phyloP scores from a whole-genome alignment of 2,113 vertebrate genomes.

The Eira barbara region DNA sequence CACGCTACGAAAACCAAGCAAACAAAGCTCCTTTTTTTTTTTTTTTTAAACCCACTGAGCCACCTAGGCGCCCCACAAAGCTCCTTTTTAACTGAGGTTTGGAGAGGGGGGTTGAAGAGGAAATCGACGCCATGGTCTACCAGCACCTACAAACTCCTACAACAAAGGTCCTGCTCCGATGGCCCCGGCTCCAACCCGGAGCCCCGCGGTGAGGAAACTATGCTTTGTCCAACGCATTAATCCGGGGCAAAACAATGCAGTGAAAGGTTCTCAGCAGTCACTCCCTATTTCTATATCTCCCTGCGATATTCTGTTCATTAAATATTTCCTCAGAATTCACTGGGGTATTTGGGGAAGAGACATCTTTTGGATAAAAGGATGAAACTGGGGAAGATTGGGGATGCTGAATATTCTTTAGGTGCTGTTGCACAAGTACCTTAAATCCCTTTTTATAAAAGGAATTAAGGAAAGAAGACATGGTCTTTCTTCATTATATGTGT shows the following conservation, averaged over 20 bases:
- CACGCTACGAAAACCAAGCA: slow-evolving; percentile 48
- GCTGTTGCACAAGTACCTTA: not conserved
- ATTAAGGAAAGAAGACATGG: not conserved
- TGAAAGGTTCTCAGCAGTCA: not conserved
- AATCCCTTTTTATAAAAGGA: not conserved
- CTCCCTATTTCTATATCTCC: not conserved
- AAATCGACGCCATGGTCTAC: not conserved
- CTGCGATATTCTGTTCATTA: not conserved
- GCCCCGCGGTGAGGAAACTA: not conserved
- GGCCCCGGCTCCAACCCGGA: not conserved
- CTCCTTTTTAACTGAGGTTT: slow-evolving; percentile 51
- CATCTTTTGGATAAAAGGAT: not conserved
- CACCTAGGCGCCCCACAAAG: no score
- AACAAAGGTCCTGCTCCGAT: not conserved
- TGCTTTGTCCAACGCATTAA: not conserved
- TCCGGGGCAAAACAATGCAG: not conserved
- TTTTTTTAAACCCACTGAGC: no score
- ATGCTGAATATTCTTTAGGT: not conserved
- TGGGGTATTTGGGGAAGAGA: not conserved
- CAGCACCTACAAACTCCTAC: not conserved
- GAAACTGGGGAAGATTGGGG: not conserved
- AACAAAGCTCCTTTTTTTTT: slow-evolving; percentile 72
- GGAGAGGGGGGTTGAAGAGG: not conserved
- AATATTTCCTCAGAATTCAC: not conserved
- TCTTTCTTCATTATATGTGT: not conserved